Base-by-base conservation (phyloP, 2,113 vertebrate species). In the Danionella cerebrum region DNA sequence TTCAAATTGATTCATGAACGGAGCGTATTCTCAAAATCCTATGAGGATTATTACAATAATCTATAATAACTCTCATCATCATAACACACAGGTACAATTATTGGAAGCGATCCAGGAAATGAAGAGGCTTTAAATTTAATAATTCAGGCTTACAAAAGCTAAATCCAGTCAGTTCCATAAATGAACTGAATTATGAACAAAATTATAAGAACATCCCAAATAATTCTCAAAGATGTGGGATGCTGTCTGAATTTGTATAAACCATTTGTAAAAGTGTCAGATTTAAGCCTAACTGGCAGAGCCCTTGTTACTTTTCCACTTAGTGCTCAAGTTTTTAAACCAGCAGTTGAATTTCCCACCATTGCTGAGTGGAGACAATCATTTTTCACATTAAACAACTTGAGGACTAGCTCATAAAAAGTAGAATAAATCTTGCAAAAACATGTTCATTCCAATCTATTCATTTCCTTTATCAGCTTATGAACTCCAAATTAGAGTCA, bases 61-160 rank as follows among this genome's bases (percentile, higher is more conserved):
- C n/a, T n/a, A n/a, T n/a, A n/a, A n/a, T n/a, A n/a, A n/a, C n/a
- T n/a, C n/a, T n/a, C n/a, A n/a, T n/a, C n/a, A n/a, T n/a, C n/a
- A n/a, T n/a, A n/a, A n/a, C n/a, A n/a, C n/a, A n/a, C n/a, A n/a
- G n/a, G 67, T 67, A 72, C 80, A 39, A 57, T 75, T 75, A 69
- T 52, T 63, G 71, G 48, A 47, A 21, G 39, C 67, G 54, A 64
- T 44, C 44, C 72, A 70, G 54, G 67, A 75, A 75, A 75, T 70
- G 68, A 70, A 48, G 67, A 12, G 54, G 39, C 54, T 54, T 57
- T 54, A 33, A 60, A 60, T 47, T 51, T 52, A 68, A 59, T 74
- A 69, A 70, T 54, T 54, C 44, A 27, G 4, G 13, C 36, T 31
- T 59, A 64, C 48, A 19, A 4, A 3, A 21, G 53, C 42, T 27